Conservation (phyloP, 2,797 vertebrate genomes). For the Sarcoramphus papa region DNA sequence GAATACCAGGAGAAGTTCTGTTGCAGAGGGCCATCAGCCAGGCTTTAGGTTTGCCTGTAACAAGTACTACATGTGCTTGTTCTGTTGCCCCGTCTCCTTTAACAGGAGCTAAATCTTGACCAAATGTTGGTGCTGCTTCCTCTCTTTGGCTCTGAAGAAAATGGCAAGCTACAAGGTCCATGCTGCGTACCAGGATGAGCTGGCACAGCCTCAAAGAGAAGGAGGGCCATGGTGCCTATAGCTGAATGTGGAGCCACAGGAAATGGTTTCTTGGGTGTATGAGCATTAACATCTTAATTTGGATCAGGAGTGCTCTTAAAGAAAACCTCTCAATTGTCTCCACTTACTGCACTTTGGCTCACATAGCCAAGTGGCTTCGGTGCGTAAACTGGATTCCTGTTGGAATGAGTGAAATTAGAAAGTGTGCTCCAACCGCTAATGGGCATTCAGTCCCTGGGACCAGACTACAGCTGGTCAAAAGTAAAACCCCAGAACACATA, state of each 20-base stretch:
- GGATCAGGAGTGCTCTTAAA: neutral
- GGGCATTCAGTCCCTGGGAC: neutral
- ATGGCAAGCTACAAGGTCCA: neutral
- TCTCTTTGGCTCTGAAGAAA: neutral
- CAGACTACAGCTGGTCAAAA: neutral
- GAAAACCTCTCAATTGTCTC: neutral
- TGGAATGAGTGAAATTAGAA: neutral
- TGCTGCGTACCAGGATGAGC: neutral
- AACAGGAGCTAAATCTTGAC: neutral
- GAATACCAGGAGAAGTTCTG: neutral
- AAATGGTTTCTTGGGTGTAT: neutral
- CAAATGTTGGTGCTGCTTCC: neutral
- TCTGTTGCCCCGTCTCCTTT: neutral
- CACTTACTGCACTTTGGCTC: neutral
- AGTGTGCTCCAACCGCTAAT: neutral
- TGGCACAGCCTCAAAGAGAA: neutral
- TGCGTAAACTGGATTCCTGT: neutral
- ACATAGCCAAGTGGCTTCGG: neutral
- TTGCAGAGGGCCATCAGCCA: neutral
- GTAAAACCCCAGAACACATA: neutral
- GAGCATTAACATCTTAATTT: neutral
- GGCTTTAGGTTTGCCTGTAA: neutral
- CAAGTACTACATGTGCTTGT: neutral
- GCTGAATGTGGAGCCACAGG: neutral
- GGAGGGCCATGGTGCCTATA: neutral